These are phyloP conservation scores for Cnemophilus loriae DNA, from an alignment of 2,113 vertebrate genomes.

Conservation along the genomic window DNA sequence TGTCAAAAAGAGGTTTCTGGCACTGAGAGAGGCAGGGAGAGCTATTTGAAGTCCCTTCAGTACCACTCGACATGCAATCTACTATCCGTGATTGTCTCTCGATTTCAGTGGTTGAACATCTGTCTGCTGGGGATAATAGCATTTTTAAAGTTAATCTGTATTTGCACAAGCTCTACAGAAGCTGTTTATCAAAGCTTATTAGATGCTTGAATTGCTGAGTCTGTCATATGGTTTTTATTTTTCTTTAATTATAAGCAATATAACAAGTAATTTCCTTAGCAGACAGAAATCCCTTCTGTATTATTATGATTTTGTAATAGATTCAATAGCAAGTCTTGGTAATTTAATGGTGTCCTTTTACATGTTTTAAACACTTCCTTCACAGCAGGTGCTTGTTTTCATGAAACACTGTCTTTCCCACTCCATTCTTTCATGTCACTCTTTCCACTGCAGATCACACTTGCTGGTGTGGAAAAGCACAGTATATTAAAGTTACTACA, in stretches of 20 bases:
- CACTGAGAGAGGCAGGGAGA: neutral
- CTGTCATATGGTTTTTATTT: neutral
- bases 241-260: slow-evolving; percentile 8
- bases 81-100: neutral
- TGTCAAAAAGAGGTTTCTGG: neutral
- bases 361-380: neutral
- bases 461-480: neutral
- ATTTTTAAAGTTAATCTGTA: slow-evolving; percentile 1
- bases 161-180: slow-evolving; percentile 2
- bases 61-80: neutral
- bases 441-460: neutral
- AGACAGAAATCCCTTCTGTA: neutral
- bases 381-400: neutral
- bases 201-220: neutral
- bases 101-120: neutral
- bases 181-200: neutral
- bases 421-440: neutral
- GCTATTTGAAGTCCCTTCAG: neutral
- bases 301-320: neutral
- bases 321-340: neutral
- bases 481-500: neutral
- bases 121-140: neutral
- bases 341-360: neutral
- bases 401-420: neutral
- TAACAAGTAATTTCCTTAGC: neutral